Conservation (phyloP, 1,140 invertebrate species). For the Lucilia cuprina region DNA sequence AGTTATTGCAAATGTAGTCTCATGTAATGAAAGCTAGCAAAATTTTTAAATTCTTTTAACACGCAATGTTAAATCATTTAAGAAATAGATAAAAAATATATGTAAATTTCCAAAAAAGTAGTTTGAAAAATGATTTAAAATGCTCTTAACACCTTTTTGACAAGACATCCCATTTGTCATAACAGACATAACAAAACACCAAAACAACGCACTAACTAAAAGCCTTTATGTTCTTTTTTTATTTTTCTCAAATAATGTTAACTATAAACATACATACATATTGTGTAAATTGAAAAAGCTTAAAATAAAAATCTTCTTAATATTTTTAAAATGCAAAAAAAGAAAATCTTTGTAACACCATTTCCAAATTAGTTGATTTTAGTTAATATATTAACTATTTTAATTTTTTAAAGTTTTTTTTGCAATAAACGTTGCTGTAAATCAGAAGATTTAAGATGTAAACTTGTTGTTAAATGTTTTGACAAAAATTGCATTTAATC, state of each 20-base stretch:
- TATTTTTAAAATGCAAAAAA: neutral
- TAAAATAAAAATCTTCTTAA: neutral
- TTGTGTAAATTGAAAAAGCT: neutral
- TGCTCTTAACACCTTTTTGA: constrained; percentile 42
- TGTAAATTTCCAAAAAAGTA: neutral
- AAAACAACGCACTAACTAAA: constrained; percentile 12
- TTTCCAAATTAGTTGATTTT: neutral
- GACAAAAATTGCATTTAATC: neutral
- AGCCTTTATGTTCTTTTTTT: neutral
- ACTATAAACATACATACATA: neutral
- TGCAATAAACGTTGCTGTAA: neutral
- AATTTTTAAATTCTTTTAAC: neutral
- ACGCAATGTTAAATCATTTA: constrained; percentile 6
- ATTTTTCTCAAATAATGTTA: neutral
- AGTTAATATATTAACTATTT: no score
- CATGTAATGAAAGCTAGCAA: neutral
- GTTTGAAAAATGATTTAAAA: constrained; percentile 33
- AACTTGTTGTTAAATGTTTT: no score
- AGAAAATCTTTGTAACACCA: neutral
- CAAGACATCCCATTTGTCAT: constrained; percentile 40
- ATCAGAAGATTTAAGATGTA: no score
- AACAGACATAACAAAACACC: neutral
- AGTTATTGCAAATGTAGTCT: neutral
- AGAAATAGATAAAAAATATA: constrained; percentile 7
- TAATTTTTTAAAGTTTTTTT: no score